phyloP scores from a whole-genome alignment of 2,888 invertebrate species.

The Ormyrus nitidulus region DNA sequence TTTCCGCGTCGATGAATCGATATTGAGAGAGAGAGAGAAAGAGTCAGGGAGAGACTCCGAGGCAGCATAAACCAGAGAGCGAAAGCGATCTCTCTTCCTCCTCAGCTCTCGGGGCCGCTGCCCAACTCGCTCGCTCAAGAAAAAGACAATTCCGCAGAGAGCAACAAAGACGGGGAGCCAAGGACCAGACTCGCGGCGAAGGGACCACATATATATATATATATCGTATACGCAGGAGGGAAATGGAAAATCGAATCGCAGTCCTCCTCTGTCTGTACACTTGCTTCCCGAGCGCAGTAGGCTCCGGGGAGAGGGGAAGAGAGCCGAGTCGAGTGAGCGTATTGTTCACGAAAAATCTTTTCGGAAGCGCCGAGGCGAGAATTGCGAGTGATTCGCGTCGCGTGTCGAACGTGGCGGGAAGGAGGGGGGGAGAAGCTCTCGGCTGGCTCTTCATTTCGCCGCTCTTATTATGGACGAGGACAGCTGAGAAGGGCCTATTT shows the following conservation, averaged over 20 bases:
- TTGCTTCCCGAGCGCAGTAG: too few species aligned
- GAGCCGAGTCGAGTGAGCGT: conserved; percentile 35
- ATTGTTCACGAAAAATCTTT: conserved; percentile 63
- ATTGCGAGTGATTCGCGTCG: conserved; percentile 57
- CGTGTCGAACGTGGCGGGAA: conserved; percentile 59
- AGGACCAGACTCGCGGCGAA: background rate
- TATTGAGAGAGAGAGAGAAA: conserved; percentile 5
- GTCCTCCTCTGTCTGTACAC: background rate
- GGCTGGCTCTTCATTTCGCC: background rate
- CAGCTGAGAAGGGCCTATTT: too few species aligned
- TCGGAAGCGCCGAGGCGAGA: conserved; percentile 58
- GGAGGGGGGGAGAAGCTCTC: background rate
- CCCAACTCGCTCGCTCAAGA: background rate
- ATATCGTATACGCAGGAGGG: conserved; percentile 5
- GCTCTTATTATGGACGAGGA: conserved; percentile 18
- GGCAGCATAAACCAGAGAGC: conserved; percentile 47
- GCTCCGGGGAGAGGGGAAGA: conserved; percentile 8
- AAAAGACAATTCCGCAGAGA: conserved; percentile 20
- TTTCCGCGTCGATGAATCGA: conserved; percentile 41
- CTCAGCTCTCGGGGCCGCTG: background rate
- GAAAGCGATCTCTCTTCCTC: background rate
- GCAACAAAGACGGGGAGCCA: background rate
- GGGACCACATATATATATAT: background rate
- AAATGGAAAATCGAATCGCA: conserved; percentile 48
- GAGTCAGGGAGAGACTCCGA: conserved; percentile 14